Percentiles rank a stretch among this genome's conserved stretches.
Evolutionary conservation across 2,797 vertebrate species (phyloP).

Genomic region (Hydrocynus forskahlii): DNA sequence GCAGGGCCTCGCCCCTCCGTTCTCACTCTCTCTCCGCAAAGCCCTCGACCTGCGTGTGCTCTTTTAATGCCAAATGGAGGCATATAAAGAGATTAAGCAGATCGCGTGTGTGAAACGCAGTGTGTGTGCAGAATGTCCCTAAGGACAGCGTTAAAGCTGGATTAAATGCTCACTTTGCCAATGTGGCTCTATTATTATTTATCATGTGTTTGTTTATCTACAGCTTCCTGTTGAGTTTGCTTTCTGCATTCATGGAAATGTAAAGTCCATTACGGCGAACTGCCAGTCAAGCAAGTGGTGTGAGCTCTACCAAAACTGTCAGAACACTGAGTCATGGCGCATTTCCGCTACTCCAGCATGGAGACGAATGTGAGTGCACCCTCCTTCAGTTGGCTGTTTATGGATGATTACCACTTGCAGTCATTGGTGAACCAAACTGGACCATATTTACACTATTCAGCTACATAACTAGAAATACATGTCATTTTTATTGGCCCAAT

Average conservation of each 20-base stretch:
- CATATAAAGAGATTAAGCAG: slow-evolving; percentile 72
- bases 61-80: slow-evolving; percentile 70
- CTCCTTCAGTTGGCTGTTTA: not conserved
- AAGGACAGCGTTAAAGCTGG: slow-evolving; percentile 33
- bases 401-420: not conserved
- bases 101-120: slow-evolving; percentile 22
- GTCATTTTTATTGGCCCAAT: too few relatives aligned
- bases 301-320: slow-evolving; percentile 4
- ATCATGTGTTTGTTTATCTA: slow-evolving; percentile 33
- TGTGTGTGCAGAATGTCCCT: slow-evolving; percentile 32
- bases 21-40: not conserved
- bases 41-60: slow-evolving; percentile 46
- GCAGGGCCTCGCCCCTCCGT: not conserved
- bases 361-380: not conserved
- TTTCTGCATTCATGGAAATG: slow-evolving; percentile 35
- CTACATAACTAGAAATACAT: too few relatives aligned
- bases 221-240: slow-evolving; percentile 37
- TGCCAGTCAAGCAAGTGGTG: slow-evolving; percentile 36
- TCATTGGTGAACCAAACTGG: not conserved
- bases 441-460: too few relatives aligned
- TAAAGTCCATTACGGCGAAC: slow-evolving; percentile 18
- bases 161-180: slow-evolving; percentile 29
- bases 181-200: not conserved
- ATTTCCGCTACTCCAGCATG: not conserved
- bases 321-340: not conserved